Conservation (phyloP, 2,113 vertebrate species). For the Oophaga pumilio region DNA sequence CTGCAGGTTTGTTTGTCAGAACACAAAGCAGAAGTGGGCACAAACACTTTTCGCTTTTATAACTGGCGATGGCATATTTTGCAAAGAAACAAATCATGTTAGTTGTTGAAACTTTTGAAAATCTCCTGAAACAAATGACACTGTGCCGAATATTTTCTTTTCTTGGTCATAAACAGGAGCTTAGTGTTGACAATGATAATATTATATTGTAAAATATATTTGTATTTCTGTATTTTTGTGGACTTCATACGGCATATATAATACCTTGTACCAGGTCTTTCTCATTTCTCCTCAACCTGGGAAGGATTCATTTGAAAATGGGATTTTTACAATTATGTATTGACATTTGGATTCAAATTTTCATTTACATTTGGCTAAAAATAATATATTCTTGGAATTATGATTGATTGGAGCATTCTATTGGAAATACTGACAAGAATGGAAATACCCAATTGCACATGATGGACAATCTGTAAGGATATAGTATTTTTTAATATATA, state of each 20-base stretch:
- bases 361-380: background rate
- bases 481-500: background rate
- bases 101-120: conserved; percentile 83
- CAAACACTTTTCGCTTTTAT: conserved; percentile 66
- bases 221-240: conserved; percentile 72
- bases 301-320: background rate
- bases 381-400: background rate
- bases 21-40: conserved; percentile 64
- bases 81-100: conserved; percentile 81
- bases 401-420: background rate
- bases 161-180: conserved; percentile 72
- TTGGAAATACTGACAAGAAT: background rate
- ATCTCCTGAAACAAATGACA: conserved; percentile 79
- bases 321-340: conserved; percentile 5
- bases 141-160: conserved; percentile 73
- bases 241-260: conserved; percentile 76
- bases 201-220: conserved; percentile 80
- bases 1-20: conserved; percentile 67
- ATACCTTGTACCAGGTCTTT: conserved; percentile 64
- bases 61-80: conserved; percentile 75
- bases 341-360: conserved; percentile 4
- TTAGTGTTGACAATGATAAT: conserved; percentile 84
- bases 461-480: background rate
- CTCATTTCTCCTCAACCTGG: conserved; percentile 27
- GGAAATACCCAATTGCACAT: background rate